phyloP scores from a whole-genome alignment of 2,113 vertebrate genomes.

The Cyprinodon tularosa region DNA sequence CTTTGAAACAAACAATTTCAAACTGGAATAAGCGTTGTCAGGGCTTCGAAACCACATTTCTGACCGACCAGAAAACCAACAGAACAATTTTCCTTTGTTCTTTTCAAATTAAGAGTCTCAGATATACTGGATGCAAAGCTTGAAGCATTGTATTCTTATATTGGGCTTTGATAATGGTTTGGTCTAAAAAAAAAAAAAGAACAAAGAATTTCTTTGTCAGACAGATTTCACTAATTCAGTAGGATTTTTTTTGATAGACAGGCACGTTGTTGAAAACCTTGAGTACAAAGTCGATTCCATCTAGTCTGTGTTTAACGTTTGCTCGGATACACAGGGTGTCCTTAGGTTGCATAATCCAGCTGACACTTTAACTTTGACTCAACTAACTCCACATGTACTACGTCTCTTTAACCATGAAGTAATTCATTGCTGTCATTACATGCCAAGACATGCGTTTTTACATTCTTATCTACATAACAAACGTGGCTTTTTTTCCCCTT shows the following conservation, averaged over 20 bases:
- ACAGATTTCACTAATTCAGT: no score
- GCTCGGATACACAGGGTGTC: not conserved
- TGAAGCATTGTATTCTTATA: no score
- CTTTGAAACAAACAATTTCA: no score
- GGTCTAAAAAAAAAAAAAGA: no score
- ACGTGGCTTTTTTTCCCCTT: not conserved
- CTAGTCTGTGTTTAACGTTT: constrained; percentile 23
- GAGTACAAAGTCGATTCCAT: constrained; percentile 17
- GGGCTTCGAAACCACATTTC: no score
- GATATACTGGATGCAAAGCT: no score
- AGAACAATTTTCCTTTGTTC: no score
- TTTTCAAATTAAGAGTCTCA: no score
- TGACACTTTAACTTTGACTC: constrained; percentile 35
- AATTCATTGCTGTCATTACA: constrained; percentile 22
- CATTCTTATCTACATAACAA: constrained; percentile 41
- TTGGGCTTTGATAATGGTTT: no score
- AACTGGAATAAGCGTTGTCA: no score
- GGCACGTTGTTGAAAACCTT: not conserved
- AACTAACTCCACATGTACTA: constrained; percentile 20
- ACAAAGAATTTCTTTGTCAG: no score
- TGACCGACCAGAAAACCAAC: no score
- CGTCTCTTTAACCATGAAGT: constrained; percentile 27
- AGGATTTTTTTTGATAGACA: not conserved
- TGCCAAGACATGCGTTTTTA: not conserved
- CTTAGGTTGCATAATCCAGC: constrained; percentile 8